phyloP scores from a whole-genome alignment of 2,113 vertebrate species.

The Thalassarche chlororhynchos region DNA sequence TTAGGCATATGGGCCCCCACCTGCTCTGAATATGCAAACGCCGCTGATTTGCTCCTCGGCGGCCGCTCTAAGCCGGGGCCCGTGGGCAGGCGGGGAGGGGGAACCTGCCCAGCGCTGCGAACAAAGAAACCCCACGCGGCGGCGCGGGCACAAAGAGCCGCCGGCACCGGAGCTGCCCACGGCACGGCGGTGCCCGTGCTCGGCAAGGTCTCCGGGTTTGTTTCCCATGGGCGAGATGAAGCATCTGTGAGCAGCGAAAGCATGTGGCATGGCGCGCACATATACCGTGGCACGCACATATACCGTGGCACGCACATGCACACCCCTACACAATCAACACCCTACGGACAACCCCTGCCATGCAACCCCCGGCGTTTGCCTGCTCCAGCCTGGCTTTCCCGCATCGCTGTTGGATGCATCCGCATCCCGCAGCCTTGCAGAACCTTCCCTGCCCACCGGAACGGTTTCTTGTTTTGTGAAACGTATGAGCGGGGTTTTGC shows the following conservation, averaged over 20 bases:
- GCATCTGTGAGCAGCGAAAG: neutral
- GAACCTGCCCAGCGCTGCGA: neutral
- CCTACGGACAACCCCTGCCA: neutral
- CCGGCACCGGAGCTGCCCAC: neutral
- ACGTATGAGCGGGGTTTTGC: fast-evolving
- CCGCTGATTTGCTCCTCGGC: conserved; percentile 44
- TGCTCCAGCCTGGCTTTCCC: neutral
- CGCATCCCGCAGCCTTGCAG: neutral
- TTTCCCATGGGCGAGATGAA: neutral
- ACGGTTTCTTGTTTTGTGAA: fast-evolving
- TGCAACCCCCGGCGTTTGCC: fast-evolving
- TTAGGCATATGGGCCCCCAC: conserved; percentile 74
- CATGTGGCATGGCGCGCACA: fast-evolving
- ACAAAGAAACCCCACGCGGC: conserved; percentile 32
- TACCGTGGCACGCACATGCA: too few species aligned
- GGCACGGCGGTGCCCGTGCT: neutral
- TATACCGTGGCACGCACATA: too few species aligned
- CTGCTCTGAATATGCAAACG: conserved; percentile 80
- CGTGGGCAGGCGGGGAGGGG: neutral
- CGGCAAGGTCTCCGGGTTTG: fast-evolving
- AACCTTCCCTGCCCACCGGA: neutral
- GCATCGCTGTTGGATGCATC: fast-evolving
- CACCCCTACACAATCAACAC: fast-evolving
- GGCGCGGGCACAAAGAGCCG: conserved; percentile 13
- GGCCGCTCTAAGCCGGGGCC: neutral